Conservation (phyloP, 2,113 vertebrate genomes). For the Sus scrofa region DNA sequence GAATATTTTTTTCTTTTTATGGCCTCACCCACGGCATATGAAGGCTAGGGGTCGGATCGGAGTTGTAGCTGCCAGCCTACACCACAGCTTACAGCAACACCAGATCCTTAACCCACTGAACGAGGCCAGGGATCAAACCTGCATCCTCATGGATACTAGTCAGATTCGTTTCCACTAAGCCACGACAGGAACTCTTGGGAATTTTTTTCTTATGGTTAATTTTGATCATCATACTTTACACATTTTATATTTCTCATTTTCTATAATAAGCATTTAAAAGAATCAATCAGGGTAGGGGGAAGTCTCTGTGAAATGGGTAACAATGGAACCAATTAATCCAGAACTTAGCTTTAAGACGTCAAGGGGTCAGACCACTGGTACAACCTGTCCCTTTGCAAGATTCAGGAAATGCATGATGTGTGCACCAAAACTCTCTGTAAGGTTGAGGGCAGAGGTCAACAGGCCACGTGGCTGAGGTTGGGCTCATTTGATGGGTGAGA, state of each 20-base stretch:
- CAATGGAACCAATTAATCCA: neutral
- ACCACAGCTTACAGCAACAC: no score
- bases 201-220: neutral
- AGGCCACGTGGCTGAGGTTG: neutral
- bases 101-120: no score
- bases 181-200: no score
- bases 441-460: neutral
- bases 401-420: neutral
- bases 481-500: neutral
- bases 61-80: no score
- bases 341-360: neutral
- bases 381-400: neutral
- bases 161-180: no score
- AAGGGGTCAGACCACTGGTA: neutral
- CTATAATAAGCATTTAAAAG: neutral
- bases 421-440: neutral
- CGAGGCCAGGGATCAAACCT: no score
- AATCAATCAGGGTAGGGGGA: neutral
- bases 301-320: neutral
- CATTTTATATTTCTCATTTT: conserved; percentile 7
- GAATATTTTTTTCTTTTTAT: neutral
- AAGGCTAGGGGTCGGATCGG: no score
- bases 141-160: no score
- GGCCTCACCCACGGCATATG: no score
- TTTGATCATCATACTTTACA: neutral